Conservation (phyloP, 2,888 invertebrate species). For the Ctenicera cuprea region DNA sequence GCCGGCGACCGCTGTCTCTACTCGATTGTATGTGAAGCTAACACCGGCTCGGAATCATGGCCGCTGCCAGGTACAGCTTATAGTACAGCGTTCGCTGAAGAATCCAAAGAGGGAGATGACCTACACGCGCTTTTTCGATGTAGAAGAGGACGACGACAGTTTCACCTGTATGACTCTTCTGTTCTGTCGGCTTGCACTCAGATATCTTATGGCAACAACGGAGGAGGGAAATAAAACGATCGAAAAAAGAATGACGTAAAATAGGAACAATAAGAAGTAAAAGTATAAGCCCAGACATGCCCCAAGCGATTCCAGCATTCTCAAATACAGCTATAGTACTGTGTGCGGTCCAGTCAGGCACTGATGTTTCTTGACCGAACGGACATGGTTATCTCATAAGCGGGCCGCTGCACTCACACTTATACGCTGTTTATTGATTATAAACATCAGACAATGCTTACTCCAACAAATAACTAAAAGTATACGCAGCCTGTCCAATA, state of each 20-base stretch:
- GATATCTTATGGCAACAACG: constrained; percentile 62
- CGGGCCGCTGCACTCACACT: constrained; percentile 50
- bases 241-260: constrained; percentile 67
- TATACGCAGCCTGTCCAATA: not conserved
- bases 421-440: constrained; percentile 50
- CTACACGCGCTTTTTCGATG: constrained; percentile 30
- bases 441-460: constrained; percentile 35
- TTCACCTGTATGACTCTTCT: constrained; percentile 66
- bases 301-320: constrained; percentile 66
- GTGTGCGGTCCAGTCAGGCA: constrained; percentile 46
- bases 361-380: constrained; percentile 36
- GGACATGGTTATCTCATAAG: constrained; percentile 36
- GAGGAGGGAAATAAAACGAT: constrained; percentile 67
- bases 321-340: constrained; percentile 63
- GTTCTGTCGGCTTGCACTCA: constrained; percentile 59
- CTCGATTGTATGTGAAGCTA: constrained; percentile 65
- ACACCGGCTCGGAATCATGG: constrained; percentile 68
- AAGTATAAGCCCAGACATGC: constrained; percentile 69
- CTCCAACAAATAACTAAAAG: constrained; percentile 25
- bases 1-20: constrained; percentile 61
- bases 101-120: constrained; percentile 53
- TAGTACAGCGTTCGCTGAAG: constrained; percentile 53
- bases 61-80: constrained; percentile 64
- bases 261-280: constrained; percentile 70
- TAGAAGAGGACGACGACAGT: constrained; percentile 53